phyloP scores from a whole-genome alignment of 2,888 invertebrate species.

The Chydorus sphaericus region DNA sequence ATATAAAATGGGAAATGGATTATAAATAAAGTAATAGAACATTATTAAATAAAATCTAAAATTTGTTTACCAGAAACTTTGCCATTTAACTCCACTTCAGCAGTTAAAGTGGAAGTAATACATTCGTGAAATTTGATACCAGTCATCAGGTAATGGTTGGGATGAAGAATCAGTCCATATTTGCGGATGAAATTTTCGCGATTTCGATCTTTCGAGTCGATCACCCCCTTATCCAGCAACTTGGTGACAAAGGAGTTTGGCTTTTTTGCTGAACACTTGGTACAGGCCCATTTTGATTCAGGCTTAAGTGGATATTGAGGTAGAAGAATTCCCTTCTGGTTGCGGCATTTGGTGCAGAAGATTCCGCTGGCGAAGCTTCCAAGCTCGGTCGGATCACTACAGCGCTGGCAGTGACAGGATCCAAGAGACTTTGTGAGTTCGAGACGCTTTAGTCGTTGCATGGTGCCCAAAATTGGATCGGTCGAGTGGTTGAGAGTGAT shows the following conservation, averaged over 20 bases:
- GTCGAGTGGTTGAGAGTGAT: slow-evolving; percentile 69
- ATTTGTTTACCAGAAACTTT: no score
- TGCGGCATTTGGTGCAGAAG: slow-evolving; percentile 41
- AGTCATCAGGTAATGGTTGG: slow-evolving; percentile 54
- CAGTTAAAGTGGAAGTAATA: no score
- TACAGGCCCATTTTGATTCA: slow-evolving; percentile 22
- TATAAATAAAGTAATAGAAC: no score
- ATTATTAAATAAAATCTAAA: no score
- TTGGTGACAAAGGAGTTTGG: background rate
- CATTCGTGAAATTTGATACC: slow-evolving; percentile 59
- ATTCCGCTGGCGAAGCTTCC: slow-evolving; percentile 57
- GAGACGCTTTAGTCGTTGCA: slow-evolving; percentile 57
- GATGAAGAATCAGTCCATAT: slow-evolving; percentile 43
- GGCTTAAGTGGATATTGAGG: slow-evolving; percentile 38
- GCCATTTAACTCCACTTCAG: no score
- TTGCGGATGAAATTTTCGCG: slow-evolving; percentile 14
- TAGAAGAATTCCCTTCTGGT: slow-evolving; percentile 42
- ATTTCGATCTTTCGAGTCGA: no score
- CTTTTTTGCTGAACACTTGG: slow-evolving; percentile 23
- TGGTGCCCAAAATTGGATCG: no score
- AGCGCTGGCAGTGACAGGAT: slow-evolving; percentile 52
- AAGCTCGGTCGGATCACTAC: slow-evolving; percentile 54
- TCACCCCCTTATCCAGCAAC: slow-evolving; percentile 16
- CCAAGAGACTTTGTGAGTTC: slow-evolving; percentile 60
- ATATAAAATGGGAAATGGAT: no score